Evolutionary conservation across 2,797 vertebrate species (phyloP).

Genomic region (Brotogeris chrysoptera): DNA sequence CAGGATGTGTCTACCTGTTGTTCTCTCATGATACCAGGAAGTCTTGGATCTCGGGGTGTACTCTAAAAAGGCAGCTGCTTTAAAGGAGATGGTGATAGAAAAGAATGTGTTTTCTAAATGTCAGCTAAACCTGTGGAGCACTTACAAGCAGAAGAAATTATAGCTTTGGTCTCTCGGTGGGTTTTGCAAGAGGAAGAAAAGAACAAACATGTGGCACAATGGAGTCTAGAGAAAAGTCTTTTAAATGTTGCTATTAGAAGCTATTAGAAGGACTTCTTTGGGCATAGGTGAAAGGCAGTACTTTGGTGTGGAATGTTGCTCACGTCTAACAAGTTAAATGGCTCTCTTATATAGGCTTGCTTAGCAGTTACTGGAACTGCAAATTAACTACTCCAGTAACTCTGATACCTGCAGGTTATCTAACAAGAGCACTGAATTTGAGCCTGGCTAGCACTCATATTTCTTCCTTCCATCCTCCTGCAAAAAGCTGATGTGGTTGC

Average conservation of each 20-base stretch:
- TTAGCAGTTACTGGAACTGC: neutral
- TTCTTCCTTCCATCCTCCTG: neutral
- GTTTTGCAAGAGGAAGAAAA: neutral
- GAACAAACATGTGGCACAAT: neutral
- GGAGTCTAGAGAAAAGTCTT: neutral
- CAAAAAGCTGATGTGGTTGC: neutral
- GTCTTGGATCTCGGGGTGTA: neutral
- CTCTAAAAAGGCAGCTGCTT: neutral
- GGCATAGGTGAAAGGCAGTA: neutral
- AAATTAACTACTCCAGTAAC: neutral
- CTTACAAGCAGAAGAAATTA: neutral
- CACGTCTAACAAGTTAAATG: neutral
- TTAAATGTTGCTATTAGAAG: neutral
- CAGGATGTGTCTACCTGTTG: neutral
- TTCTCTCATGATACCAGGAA: neutral
- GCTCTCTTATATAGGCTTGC: neutral
- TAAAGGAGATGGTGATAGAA: neutral
- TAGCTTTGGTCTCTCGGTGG: constrained; percentile 4
- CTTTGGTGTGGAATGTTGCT: neutral
- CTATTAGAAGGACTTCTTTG: neutral
- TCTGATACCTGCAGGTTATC: neutral
- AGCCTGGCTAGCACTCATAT: neutral
- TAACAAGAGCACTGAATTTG: neutral
- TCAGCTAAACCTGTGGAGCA: neutral
- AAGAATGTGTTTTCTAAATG: neutral